Base-by-base conservation (phyloP, 2,113 vertebrate species). In the Lagopus leucura region DNA sequence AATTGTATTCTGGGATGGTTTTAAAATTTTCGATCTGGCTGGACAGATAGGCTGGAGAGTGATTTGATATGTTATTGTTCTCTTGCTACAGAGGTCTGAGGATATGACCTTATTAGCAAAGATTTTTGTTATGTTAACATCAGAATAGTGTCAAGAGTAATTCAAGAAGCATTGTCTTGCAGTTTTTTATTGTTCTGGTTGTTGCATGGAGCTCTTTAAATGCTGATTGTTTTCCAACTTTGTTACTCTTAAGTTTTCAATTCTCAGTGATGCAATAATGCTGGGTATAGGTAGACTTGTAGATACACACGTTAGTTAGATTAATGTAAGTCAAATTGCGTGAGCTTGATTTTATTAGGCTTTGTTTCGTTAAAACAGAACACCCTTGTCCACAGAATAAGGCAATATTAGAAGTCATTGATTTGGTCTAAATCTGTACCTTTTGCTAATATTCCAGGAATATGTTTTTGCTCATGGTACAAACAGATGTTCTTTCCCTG, bases 301-400 rank as follows among this genome's bases (percentile, higher is more conserved):
- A 27, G n/a, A 8, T 73, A 47, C 0, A 9, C 8, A 1, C 4
- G 1, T 34, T 78, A 18, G 22, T 34, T 78, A 30, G 7, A 11
- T 63, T 38, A 38, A 69, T 70, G 1, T 30, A 36, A 57, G 36
- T 61, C 20, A 50, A 13, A 66, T 80, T 63, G 7, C 16, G 1
- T 34, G 19, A 43, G 30, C 17, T 67, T 64, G 6, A 17, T 66
- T 81, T 45, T 78, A 7, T 5, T 43, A 11, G 17, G 36, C 34
- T 80, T 10, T 71, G 21, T 40, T 92, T 47, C 4, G 74, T 4
- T 63, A 0, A 27, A 28, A 52, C 50, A 52, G 50, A 52, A 52
- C 13, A 48, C 27, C 13, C 20, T 75, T 43, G 25, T 75, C 82
- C 32, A 27, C 38, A 66, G 69, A 67, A 84, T 28, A 10, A 67